These are phyloP conservation scores for Muschampia plurimacula DNA, from an alignment of 2,888 invertebrate genomes.

Conservation along the genomic window DNA sequence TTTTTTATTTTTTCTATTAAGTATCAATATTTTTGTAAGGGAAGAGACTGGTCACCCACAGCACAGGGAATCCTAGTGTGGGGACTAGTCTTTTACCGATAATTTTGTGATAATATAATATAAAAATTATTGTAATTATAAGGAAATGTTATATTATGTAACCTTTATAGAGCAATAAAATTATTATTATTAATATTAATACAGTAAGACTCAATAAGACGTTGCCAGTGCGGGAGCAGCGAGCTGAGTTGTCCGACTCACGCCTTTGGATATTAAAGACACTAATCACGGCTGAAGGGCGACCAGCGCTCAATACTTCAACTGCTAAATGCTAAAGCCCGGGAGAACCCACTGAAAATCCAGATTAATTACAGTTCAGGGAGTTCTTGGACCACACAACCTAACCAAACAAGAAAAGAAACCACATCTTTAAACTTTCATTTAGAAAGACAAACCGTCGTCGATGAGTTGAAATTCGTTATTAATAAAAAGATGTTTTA, in stretches of 20 bases:
- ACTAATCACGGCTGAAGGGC: slow-evolving; percentile 62
- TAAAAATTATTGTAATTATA: too few relatives aligned
- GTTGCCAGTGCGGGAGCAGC: slow-evolving; percentile 12
- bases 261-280: slow-evolving; percentile 68
- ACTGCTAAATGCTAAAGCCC: slow-evolving; percentile 55
- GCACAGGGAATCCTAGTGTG: too few relatives aligned
- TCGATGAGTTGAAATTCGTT: too few relatives aligned
- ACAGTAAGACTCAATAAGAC: background rate
- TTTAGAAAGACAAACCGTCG: background rate
- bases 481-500: too few relatives aligned
- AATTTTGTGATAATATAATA: too few relatives aligned
- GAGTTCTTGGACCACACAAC: slow-evolving; percentile 46
- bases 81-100: too few relatives aligned
- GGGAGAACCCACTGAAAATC: slow-evolving; percentile 51
- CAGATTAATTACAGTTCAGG: slow-evolving; percentile 65
- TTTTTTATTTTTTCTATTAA: too few relatives aligned
- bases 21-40: too few relatives aligned
- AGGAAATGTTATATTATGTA: too few relatives aligned
- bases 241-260: slow-evolving; percentile 44
- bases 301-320: slow-evolving; percentile 60
- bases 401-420: slow-evolving; percentile 48
- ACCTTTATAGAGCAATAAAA: too few relatives aligned
- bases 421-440: slow-evolving; percentile 44
- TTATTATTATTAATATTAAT: too few relatives aligned
- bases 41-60: too few relatives aligned